Evolutionary conservation across 1,140 invertebrate genomes (phyloP), one percentile per base, ranked within the genome.

Genomic region (Fopius arisanus): DNA sequence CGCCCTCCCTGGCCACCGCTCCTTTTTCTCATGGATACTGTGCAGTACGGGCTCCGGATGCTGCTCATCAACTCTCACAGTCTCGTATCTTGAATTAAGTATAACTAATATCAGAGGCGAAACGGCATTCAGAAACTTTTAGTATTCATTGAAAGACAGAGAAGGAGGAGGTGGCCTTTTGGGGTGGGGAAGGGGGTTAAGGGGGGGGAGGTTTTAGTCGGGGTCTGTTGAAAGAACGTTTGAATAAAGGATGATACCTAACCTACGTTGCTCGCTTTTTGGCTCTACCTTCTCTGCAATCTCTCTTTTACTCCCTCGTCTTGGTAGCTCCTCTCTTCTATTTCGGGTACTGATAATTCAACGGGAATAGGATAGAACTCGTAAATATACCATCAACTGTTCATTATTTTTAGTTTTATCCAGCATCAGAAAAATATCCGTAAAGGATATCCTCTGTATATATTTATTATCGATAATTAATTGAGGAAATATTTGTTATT

Each of bases 111-210:
- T 85, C 76, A 79, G 79, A 78, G 78, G 79, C 80, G 79, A 78
- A 79, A 74, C 41, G 73, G 80, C 78, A 83, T 84, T 84, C 84
- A 83, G 73, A 79, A 85, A 83, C 80, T 85, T 86, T 85, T 84
- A 83, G 82, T 84, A 83, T 85, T 85, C 84, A 83, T 84, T 84
- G 84, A 85, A 87, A 86, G 81, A 82, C 80, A 80, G 71, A 70
- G 77, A 65, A 54, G n/a, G 62, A 23, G 41, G 31, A 62, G 29
- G 71, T 41, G 70, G 70, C 41, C 16, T 65, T 33, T 65, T 65
- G 12, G 12, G 70, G 28, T 16, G 26, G 65, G 31, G 21, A 28
- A 28, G 31, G 26, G 21, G 65, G 37, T n/a, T n/a, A n/a, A 65
- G 19, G 62, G 16, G 29, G 31, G 43, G 12, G 48, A n/a, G n/a